Percentiles rank a stretch among this genome's conserved stretches.
These are phyloP conservation scores for Malachius bipustulatus DNA, from an alignment of 2,888 invertebrate species.

Conservation along the genomic window DNA sequence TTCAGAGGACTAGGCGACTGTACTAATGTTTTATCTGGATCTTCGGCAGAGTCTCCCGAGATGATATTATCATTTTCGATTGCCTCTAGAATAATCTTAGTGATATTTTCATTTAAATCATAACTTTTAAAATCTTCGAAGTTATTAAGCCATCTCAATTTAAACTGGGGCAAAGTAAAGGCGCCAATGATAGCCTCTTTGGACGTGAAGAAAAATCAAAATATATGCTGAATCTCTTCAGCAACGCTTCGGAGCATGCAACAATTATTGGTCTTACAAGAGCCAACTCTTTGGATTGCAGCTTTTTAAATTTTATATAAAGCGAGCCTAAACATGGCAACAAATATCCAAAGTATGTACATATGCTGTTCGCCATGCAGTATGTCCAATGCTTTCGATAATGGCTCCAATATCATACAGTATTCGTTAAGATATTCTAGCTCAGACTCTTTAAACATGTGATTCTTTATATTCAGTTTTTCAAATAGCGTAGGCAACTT, in stretches of 20 bases:
- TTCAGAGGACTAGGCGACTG: background rate
- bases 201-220: background rate
- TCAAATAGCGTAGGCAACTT: constrained; percentile 8
- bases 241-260: background rate
- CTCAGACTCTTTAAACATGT: background rate
- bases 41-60: background rate
- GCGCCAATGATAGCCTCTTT: background rate
- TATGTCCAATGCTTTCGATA: too few species aligned
- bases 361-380: background rate
- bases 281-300: background rate
- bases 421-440: background rate
- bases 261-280: background rate
- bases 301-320: constrained; percentile 2
- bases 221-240: background rate
- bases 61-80: background rate
- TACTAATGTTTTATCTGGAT: background rate
- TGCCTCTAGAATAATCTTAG: background rate
- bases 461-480: constrained; percentile 8
- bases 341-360: constrained; percentile 3
- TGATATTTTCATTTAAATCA: background rate
- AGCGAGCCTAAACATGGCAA: background rate
- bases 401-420: too few species aligned
- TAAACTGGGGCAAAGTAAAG: background rate
- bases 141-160: background rate
- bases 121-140: background rate